Conservation (phyloP, 2,888 invertebrate genomes). For the Folsomia manolachei region DNA sequence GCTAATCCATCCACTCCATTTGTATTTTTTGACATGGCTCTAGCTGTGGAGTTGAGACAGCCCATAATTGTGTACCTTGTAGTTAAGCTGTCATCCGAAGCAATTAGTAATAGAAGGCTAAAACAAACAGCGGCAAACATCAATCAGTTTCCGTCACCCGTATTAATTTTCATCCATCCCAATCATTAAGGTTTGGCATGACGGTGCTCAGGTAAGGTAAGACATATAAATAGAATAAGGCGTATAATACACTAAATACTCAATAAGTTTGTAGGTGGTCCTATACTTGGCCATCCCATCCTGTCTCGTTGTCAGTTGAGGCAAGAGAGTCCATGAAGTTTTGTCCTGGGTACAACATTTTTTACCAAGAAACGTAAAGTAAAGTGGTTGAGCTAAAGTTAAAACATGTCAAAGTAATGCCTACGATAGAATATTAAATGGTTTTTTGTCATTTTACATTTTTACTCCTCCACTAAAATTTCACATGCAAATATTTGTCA, state of each 20-base stretch:
- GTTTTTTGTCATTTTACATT: not conserved
- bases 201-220: too few relatives aligned
- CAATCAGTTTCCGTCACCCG: slow-evolving; percentile 28
- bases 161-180: slow-evolving; percentile 17
- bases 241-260: too few relatives aligned
- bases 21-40: not conserved
- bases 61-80: slow-evolving; percentile 7
- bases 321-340: too few relatives aligned
- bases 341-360: too few relatives aligned
- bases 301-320: too few relatives aligned
- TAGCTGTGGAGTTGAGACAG: too few relatives aligned
- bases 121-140: slow-evolving; percentile 36
- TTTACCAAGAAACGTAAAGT: too few relatives aligned
- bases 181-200: not conserved
- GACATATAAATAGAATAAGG: too few relatives aligned
- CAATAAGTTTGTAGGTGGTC: not conserved
- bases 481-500: not conserved
- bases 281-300: too few relatives aligned
- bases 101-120: slow-evolving; percentile 31
- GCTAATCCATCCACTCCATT: not conserved
- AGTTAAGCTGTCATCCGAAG: slow-evolving; percentile 31
- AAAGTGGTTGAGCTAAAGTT: too few relatives aligned
- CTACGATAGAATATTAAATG: not conserved
- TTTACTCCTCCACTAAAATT: not conserved
- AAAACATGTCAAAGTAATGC: too few relatives aligned